Conservation (phyloP, 2,888 invertebrate species). For the Lomographa bimaculata region DNA sequence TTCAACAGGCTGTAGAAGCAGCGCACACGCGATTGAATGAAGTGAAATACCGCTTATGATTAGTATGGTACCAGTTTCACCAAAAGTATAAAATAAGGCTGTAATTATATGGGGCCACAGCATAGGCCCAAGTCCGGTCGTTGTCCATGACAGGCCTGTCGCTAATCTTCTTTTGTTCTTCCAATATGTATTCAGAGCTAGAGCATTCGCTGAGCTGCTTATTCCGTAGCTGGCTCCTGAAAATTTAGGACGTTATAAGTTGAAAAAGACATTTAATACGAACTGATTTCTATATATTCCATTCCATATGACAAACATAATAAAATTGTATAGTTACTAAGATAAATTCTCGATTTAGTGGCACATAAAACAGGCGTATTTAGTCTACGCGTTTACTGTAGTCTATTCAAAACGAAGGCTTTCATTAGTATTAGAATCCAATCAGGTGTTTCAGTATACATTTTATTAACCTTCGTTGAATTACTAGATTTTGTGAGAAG, state of each 20-base stretch:
- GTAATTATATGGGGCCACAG: slow-evolving; percentile 89
- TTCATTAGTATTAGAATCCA: too few species aligned
- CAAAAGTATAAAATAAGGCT: slow-evolving; percentile 83
- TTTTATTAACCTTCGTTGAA: too few species aligned
- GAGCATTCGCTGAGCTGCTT: slow-evolving; percentile 86
- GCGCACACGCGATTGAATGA: slow-evolving; percentile 86
- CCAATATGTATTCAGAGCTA: slow-evolving; percentile 90
- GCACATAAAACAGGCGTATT: too few species aligned
- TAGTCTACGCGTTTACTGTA: too few species aligned
- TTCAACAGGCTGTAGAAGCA: slow-evolving; percentile 89
- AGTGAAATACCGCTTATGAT: slow-evolving; percentile 87
- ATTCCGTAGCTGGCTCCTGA: slow-evolving; percentile 86
- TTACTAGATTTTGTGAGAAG: too few species aligned
- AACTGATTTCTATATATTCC: too few species aligned
- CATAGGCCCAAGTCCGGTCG: slow-evolving; percentile 89
- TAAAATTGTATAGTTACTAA: too few species aligned
- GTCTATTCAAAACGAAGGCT: too few species aligned
- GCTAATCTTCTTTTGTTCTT: slow-evolving; percentile 87
- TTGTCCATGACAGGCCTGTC: slow-evolving; percentile 88
- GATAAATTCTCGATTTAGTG: too few species aligned
- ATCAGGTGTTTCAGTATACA: too few species aligned
- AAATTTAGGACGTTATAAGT: slow-evolving; percentile 36
- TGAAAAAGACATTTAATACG: too few species aligned
- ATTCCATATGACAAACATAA: too few species aligned
- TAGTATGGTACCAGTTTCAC: slow-evolving; percentile 86